Percentiles rank a stretch among this genome's conserved stretches.
These are phyloP conservation scores for Anolis sagrei DNA, from an alignment of 2,113 vertebrate species.

Conservation along the genomic window DNA sequence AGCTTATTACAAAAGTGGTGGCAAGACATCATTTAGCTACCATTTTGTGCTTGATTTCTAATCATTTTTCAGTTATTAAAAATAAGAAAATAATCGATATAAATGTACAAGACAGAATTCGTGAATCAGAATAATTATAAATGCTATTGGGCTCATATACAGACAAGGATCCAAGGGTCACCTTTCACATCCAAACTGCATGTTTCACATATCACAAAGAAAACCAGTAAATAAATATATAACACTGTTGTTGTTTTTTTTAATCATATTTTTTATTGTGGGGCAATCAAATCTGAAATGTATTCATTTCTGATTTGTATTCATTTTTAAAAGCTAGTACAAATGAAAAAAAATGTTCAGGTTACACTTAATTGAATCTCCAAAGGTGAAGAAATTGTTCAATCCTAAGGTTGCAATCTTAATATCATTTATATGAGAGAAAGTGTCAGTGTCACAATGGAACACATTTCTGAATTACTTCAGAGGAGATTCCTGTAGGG, in stretches of 20 bases:
- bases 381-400: neutral
- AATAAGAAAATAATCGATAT: neutral
- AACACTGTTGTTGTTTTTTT: no score
- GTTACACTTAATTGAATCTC: no score
- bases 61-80: neutral
- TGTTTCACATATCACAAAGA: neutral
- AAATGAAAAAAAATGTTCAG: no score
- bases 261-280: no score
- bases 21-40: neutral
- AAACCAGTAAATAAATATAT: no score
- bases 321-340: no score
- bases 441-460: neutral
- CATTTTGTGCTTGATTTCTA: slow-evolving; percentile 9
- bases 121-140: neutral
- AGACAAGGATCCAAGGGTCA: neutral
- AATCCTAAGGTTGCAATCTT: neutral
- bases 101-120: neutral
- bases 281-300: no score
- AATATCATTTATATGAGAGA: neutral
- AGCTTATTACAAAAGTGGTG: slow-evolving; percentile 11
- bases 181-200: neutral
- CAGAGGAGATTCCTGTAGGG: neutral
- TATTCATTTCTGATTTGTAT: no score
- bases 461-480: neutral
- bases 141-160: neutral